phyloP scores from a whole-genome alignment of 1,140 invertebrate genomes.

The Atta colombica region DNA sequence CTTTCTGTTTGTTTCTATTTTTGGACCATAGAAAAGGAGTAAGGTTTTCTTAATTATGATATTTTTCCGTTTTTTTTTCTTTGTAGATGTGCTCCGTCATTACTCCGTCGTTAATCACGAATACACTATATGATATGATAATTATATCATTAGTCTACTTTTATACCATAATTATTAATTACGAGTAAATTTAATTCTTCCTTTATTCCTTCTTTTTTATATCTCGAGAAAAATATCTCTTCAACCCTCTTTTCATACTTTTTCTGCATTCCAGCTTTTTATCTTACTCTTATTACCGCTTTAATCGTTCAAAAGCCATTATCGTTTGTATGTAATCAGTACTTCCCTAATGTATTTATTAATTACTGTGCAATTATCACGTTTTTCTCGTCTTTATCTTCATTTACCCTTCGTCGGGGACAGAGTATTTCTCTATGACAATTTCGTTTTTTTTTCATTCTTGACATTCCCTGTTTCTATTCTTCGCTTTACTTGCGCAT shows the following conservation, averaged over 20 bases:
- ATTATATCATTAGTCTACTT: conserved; percentile 8
- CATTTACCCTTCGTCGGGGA: not conserved
- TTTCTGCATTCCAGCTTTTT: not conserved
- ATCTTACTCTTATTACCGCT: not conserved
- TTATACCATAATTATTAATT: conserved; percentile 18
- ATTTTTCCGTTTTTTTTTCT: not conserved
- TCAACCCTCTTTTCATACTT: not conserved
- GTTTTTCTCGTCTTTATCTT: conserved; percentile 14
- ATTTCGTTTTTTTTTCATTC: conserved; percentile 1
- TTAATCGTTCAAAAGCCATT: not conserved
- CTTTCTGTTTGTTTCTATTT: not conserved
- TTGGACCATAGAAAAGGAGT: not conserved
- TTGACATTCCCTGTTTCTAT: not conserved
- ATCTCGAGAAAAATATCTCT: not conserved
- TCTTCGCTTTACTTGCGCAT: not conserved
- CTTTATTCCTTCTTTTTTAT: not conserved
- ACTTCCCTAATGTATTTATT: conserved; percentile 33
- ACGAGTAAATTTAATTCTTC: conserved; percentile 1
- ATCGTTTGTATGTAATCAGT: conserved; percentile 19
- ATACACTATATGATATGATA: not conserved
- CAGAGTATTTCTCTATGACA: too few species aligned
- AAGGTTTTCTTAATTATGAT: not conserved
- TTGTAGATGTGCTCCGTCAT: not conserved
- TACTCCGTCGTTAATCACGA: not conserved
- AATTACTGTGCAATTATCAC: conserved; percentile 30